phyloP scores from a whole-genome alignment of 2,888 invertebrate genomes.

The Tyria jacobaeae region DNA sequence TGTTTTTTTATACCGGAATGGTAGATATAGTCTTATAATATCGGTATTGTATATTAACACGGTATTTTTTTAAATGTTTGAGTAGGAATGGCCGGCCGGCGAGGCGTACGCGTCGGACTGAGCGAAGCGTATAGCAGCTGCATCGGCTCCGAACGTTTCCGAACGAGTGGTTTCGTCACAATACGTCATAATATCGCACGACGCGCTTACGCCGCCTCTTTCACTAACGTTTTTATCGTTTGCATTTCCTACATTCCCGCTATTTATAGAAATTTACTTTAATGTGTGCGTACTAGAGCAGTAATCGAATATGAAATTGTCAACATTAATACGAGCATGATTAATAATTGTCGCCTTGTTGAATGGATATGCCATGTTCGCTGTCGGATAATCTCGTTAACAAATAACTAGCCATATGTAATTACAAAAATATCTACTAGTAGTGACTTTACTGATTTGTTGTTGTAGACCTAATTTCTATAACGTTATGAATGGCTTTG shows the following conservation, averaged over 20 bases:
- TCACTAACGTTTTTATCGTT: constrained; percentile 23
- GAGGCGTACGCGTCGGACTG: constrained; percentile 59
- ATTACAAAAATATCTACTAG: constrained; percentile 22
- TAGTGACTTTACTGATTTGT: constrained; percentile 24
- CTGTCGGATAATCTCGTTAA: constrained; percentile 37
- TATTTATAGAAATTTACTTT: constrained; percentile 24
- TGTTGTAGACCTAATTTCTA: constrained; percentile 19
- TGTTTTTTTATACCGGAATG: constrained; percentile 31
- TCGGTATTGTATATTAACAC: constrained; percentile 33
- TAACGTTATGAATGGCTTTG: constrained; percentile 30
- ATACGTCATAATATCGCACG: constrained; percentile 72
- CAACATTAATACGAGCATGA: neutral
- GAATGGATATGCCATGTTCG: constrained; percentile 18
- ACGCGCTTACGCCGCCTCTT: constrained; percentile 70
- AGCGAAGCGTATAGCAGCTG: constrained; percentile 54
- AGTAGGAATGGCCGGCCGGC: constrained; percentile 65
- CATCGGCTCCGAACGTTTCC: constrained; percentile 52
- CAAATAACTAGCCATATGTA: no score
- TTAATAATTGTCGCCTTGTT: constrained; percentile 14
- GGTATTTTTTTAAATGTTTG: constrained; percentile 44
- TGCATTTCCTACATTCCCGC: constrained; percentile 27
- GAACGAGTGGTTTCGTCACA: constrained; percentile 53
- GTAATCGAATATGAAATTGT: constrained; percentile 29
- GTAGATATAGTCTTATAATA: constrained; percentile 21
- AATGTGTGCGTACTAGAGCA: constrained; percentile 3